Percentiles rank a stretch among this genome's conserved stretches.
Conservation (phyloP, 2,888 invertebrate genomes). For the Gandaritis pyraliata region DNA sequence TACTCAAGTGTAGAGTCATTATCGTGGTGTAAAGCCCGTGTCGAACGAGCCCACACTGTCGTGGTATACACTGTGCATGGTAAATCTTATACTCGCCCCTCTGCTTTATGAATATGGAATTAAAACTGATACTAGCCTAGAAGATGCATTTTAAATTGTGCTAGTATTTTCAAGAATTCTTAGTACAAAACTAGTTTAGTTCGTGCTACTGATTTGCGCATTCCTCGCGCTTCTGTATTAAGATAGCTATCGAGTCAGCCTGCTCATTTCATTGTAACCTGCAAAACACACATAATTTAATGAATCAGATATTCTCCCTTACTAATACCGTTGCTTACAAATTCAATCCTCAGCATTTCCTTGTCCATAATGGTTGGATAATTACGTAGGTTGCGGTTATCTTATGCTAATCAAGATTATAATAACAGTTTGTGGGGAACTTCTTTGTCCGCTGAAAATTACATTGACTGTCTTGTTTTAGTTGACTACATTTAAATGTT, state of each 20-base stretch:
- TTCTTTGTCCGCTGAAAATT: slow-evolving; percentile 31
- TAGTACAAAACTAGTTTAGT: background rate
- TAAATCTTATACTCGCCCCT: too few species aligned
- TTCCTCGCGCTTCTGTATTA: slow-evolving; percentile 41
- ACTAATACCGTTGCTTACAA: slow-evolving; percentile 59
- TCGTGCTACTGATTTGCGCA: slow-evolving; percentile 2
- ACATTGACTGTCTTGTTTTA: slow-evolving; percentile 21
- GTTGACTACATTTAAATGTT: slow-evolving; percentile 13
- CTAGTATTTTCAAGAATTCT: background rate
- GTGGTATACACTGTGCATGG: too few species aligned
- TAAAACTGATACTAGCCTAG: too few species aligned
- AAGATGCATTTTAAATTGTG: too few species aligned
- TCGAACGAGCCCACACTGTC: too few species aligned
- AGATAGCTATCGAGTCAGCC: slow-evolving; percentile 66
- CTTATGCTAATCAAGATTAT: slow-evolving; percentile 53
- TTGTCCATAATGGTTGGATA: slow-evolving; percentile 57
- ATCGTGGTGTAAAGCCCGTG: too few species aligned
- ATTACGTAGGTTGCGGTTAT: slow-evolving; percentile 58
- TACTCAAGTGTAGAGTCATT: too few species aligned
- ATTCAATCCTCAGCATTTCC: slow-evolving; percentile 64
- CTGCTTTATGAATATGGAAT: too few species aligned
- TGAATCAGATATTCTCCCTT: slow-evolving; percentile 58
- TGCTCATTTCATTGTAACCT: slow-evolving; percentile 52
- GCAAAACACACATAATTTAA: slow-evolving; percentile 59
- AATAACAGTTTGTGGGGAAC: slow-evolving; percentile 26